These are phyloP conservation scores for Aplodontia rufa DNA, from an alignment of 2,113 vertebrate genomes.

Conservation along the genomic window DNA sequence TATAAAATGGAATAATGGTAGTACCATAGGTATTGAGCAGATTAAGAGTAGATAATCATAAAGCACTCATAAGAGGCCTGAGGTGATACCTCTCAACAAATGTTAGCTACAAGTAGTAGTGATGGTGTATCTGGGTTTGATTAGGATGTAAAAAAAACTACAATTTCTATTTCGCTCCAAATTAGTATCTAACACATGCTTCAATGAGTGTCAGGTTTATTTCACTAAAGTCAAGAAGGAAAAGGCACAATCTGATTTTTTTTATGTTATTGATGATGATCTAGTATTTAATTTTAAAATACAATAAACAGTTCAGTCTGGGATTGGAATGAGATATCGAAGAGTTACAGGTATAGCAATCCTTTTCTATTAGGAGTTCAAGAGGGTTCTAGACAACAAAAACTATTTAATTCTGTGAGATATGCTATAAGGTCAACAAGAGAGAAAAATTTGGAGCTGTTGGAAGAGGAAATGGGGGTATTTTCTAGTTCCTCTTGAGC, in stretches of 20 bases:
- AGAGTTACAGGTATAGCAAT: background rate
- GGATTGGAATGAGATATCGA: background rate
- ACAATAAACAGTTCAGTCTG: background rate
- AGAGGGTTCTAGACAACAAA: background rate
- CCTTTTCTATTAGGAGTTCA: background rate
- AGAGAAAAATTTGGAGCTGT: slow-evolving; percentile 22
- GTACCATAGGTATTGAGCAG: background rate
- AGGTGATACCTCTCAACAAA: background rate
- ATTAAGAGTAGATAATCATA: background rate
- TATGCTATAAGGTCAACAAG: background rate
- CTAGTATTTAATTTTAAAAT: slow-evolving; percentile 37
- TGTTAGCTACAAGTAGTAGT: background rate
- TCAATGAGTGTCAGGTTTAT: background rate
- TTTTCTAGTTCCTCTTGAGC: slow-evolving; percentile 16
- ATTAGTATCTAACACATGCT: slow-evolving; percentile 18
- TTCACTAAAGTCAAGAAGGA: slow-evolving; percentile 12
- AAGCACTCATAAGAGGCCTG: background rate
- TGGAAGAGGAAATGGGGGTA: background rate
- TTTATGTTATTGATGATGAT: background rate
- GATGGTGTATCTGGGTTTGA: background rate
- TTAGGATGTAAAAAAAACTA: background rate
- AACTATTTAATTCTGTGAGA: background rate
- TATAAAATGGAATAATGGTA: background rate
- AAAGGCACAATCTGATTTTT: slow-evolving; percentile 10
- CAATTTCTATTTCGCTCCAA: slow-evolving; percentile 25